Evolutionary conservation across 2,113 vertebrate species (phyloP), one percentile per base, ranked within the genome.

Genomic region (Maccullochella peelii): DNA sequence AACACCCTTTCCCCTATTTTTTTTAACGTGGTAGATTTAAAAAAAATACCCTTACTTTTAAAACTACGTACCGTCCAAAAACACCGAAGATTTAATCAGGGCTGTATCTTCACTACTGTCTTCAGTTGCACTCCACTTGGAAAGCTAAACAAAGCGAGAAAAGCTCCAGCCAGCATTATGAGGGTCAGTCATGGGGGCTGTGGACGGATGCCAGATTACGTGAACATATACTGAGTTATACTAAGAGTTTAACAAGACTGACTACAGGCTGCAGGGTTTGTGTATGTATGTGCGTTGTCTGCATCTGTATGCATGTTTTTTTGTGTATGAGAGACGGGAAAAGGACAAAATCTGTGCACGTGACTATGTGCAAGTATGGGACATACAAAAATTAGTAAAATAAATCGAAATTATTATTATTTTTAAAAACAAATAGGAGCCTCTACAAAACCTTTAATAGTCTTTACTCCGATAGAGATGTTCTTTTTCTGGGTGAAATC

Each of bases 401-500:
- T 80, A 89, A 70, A 73, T 70, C 86, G 84, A 89, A 88, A 79
- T 75, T 2, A 72, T 44, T 40, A 11, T 54, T 21, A 20, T 36
- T 55, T 57, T 3, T 12, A 49, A 61, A 11, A 58, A 86, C 20
- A 63, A 42, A 77, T 14, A 57, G 61, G 79, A 59, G 20, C 33
- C 11, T 67, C 42, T 36, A 55, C 21, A 54, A 73, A 88, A 75
- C 20, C 65, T 85, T 65, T 85, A 89, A 95, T 93, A 91, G 89
- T 94, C 93, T 85, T 79, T 78, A 86, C 90, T 92, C 83, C 59
- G 90, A 93, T 89, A 93, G 89, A 91, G 89, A 90, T 95, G 86
- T 91, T 94, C 92, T 96, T 87, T 95, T 95, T 88, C 92, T 95
- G 95, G 95, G 95, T 96, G 95, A 97, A 97, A 96, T 95, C 86